Evolutionary conservation across 2,113 vertebrate genomes (phyloP), one percentile per base, ranked within the genome.

Genomic region (Phasianus colchicus): DNA sequence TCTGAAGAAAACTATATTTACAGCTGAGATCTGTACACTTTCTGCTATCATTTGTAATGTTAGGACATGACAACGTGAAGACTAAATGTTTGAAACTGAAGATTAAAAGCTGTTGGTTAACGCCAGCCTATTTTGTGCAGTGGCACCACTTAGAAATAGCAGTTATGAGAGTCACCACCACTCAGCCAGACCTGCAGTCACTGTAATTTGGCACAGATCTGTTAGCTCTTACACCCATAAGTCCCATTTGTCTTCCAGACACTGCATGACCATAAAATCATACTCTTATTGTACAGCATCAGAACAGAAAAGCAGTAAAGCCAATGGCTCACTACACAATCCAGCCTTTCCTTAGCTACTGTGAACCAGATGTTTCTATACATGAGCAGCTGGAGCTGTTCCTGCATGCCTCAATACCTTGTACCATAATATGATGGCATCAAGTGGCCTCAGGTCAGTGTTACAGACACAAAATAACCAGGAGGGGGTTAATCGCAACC

Each of bases 391-490:
- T 83, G 69, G 30, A 87, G 78, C 42, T 57, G 32, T 54, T 57
- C 36, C 65, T 54, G 36, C 47, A 34, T 34, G 21, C 22, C 12
- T 1, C 0, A 70, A 47, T 3, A 38, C 34, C 75, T 52, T 30
- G 9, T 27, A 43, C 27, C 27, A 63, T 52, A 14, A 47, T 55
- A 24, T 10, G 42, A 88, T 96, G 94, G 78, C 45, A 14, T 38
- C 88, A 71, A 5, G 61, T 4, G 65, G 95, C 83, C 79, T 32
- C 13, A 66, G 65, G 18, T 83, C 55, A 75, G 69, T 72, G 95
- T 43, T 83, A 55, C 75, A 95, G 25, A 10, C 52, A 80, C 47
- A 80, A 80, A 42, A 67, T 22, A 78, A 9, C 40, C 15, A 29
- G 13, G 5, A 10, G 18, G 5, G 2, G 3, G 7, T 25, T 60